Conservation (phyloP, 2,888 invertebrate genomes). For the Galerucella nymphaeae region DNA sequence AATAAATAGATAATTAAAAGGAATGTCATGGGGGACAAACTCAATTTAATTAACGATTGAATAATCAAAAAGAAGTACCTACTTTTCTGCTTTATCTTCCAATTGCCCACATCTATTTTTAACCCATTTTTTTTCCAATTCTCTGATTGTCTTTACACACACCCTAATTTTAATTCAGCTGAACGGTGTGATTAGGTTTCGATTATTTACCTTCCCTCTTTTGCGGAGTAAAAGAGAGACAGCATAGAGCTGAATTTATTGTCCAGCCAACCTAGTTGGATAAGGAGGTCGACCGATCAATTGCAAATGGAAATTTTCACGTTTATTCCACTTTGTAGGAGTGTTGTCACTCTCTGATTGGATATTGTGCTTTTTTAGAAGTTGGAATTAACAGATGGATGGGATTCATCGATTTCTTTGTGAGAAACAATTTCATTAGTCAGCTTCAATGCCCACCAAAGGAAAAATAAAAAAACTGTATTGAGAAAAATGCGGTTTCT, state of each 20-base stretch:
- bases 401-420: neutral
- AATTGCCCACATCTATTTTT: no score
- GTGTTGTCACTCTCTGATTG: conserved; percentile 14
- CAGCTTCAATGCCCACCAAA: neutral
- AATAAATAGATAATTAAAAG: no score
- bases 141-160: no score
- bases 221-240: neutral
- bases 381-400: conserved; percentile 10
- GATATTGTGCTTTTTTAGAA: conserved; percentile 9
- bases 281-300: neutral
- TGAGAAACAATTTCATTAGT: conserved; percentile 2
- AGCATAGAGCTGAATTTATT: conserved; percentile 1
- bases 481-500: no score
- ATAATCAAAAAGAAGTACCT: no score
- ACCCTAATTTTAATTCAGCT: no score
- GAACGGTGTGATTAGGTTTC: no score
- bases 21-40: no score
- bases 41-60: no score
- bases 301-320: neutral
- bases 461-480: no score
- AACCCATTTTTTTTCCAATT: no score
- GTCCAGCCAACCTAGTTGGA: neutral
- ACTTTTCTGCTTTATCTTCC: no score
- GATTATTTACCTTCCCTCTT: neutral
- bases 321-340: neutral